Evolutionary conservation across 1,140 invertebrate species (phyloP).

Genomic region (Melitaea cinxia): DNA sequence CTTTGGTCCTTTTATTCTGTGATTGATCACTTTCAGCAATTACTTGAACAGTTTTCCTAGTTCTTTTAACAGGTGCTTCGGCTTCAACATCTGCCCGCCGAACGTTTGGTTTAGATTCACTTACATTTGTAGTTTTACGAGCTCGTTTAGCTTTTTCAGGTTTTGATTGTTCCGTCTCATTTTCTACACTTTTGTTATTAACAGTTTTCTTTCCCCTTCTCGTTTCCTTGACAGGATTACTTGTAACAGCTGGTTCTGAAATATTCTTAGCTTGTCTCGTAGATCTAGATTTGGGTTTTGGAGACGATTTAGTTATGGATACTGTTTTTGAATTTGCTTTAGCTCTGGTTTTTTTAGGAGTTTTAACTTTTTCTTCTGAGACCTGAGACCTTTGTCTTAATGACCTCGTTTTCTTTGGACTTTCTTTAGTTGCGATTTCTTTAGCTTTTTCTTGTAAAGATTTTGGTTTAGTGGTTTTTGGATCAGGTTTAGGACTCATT

Average conservation of each 20-base stretch:
- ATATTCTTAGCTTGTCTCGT: slow-evolving; percentile 25
- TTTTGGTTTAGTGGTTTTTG: slow-evolving; percentile 6
- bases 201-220: not conserved
- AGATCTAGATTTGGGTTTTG: slow-evolving; percentile 25
- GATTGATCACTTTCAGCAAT: not conserved
- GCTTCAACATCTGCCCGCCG: not conserved
- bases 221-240: slow-evolving; percentile 1
- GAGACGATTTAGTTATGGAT: slow-evolving; percentile 33
- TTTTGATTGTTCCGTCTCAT: not conserved
- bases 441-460: slow-evolving; percentile 9
- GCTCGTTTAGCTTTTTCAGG: not conserved
- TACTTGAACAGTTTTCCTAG: slow-evolving; percentile 18
- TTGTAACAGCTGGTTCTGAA: slow-evolving; percentile 7
- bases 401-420: slow-evolving; percentile 23
- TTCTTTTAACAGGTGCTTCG: slow-evolving; percentile 22
- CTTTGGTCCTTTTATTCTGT: slow-evolving; percentile 1
- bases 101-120: not conserved
- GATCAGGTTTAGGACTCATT: slow-evolving; percentile 30
- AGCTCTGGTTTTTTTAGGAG: slow-evolving; percentile 29
- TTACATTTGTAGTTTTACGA: not conserved
- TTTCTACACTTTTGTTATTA: not conserved
- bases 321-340: slow-evolving; percentile 17
- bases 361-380: slow-evolving; percentile 13
- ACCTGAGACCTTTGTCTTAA: slow-evolving; percentile 24
- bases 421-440: slow-evolving; percentile 7